These are phyloP conservation scores for Nanorana parkeri DNA, from an alignment of 2,113 vertebrate species.

Conservation along the genomic window DNA sequence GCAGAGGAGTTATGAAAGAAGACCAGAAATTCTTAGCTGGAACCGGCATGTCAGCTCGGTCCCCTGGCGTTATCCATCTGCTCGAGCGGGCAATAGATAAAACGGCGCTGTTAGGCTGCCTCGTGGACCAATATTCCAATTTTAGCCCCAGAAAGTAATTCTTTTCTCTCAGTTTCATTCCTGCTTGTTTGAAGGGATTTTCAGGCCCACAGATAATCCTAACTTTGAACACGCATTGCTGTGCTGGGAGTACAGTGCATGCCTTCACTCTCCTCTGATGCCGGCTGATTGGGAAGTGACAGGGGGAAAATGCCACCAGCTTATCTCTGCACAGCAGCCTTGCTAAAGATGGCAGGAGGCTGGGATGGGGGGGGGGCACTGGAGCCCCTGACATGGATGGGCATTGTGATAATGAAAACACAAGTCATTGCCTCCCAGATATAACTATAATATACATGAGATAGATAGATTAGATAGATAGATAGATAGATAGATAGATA, in stretches of 20 bases:
- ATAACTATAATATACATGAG: too few species aligned
- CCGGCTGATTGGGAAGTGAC: conserved; percentile 77
- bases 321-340: conserved; percentile 90
- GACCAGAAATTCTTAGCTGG: background rate
- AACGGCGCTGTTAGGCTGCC: conserved; percentile 67
- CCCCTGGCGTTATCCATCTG: conserved; percentile 12
- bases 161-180: conserved; percentile 77
- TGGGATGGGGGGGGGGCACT: background rate
- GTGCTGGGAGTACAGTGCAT: conserved; percentile 79
- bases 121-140: conserved; percentile 70
- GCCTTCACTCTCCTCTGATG: conserved; percentile 92
- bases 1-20: background rate
- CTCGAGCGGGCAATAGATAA: conserved; percentile 67
- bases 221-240: conserved; percentile 94
- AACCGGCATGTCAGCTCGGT: background rate
- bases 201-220: conserved; percentile 89
- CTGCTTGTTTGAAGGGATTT: conserved; percentile 96
- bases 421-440: background rate
- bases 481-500: too few species aligned
- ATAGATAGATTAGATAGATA: too few species aligned
- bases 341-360: conserved; percentile 55
- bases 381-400: background rate
- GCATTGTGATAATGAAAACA: background rate
- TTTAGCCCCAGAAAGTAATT: conserved; percentile 79
- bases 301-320: conserved; percentile 83